Base-by-base conservation (phyloP, 2,888 invertebrate genomes). In the Cepaea hortensis region DNA sequence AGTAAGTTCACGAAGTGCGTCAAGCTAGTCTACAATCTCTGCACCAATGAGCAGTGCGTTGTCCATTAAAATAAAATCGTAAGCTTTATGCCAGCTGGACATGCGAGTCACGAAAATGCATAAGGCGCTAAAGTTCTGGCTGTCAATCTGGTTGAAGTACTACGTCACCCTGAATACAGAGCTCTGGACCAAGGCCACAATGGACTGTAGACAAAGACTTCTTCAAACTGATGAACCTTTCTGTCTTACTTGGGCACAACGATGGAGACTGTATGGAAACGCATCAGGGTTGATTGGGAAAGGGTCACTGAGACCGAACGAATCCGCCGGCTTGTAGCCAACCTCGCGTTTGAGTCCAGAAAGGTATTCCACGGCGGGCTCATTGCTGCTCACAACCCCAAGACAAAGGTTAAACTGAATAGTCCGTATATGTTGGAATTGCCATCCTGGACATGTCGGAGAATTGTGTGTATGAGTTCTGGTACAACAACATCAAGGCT, bases 11-110 rank as follows among this genome's bases (percentile, higher is more conserved):
- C 46, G 6, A 3, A 35, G 23, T 48, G 62, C 23, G 23, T 4
- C 18, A 82, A 82, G 50, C 70, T 82, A n/a, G 65, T 50, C 62
- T 35, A 35, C 35, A 35, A 35, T 35, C 35, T 35, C 35, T 35
- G 35, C 35, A 35, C 35, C 35, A 35, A 70, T 11, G 48, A 82
- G 18, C 6, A 46, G 3, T 82, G 70, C 48, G 48, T 93, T 0
- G 90, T 94, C 15, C 92, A 93, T 88, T 93, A 93, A 88, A 50
- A 89, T 35, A 35, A 20, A 93, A 91, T 80, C 89, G 94, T 55
- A 90, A 93, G 88, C 91, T 92, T 89, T 91, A 92, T 70, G 4
- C 91, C 0, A 46, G 2, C 83, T 90, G 50, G 92, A 92, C 9
- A 61, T 93, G 76, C 62, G 79, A 11, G 20, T 92, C 1, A 87